phyloP scores from a whole-genome alignment of 2,888 invertebrate species.

The Acleris sparsana region DNA sequence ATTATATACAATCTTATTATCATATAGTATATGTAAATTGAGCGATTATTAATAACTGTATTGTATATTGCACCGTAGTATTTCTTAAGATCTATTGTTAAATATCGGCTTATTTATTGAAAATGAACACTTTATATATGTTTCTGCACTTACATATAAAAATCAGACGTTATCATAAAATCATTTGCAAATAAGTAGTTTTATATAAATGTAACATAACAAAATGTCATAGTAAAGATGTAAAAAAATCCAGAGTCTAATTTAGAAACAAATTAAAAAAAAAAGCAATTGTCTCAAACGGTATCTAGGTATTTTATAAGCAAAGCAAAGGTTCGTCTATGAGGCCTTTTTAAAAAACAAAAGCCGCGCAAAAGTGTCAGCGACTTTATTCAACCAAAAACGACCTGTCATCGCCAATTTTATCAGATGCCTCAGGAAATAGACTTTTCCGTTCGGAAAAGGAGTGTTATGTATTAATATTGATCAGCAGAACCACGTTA shows the following conservation, averaged over 20 bases:
- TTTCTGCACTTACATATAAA: no score
- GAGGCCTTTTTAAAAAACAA: no score
- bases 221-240: no score
- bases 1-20: constrained; percentile 18
- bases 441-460: no score
- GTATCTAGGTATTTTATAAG: no score
- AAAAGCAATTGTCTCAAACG: constrained; percentile 1
- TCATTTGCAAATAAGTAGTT: not conserved
- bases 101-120: not conserved
- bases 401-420: no score
- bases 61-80: constrained; percentile 50
- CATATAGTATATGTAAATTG: constrained; percentile 33
- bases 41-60: constrained; percentile 39
- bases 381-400: no score
- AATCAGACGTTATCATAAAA: not conserved
- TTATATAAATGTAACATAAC: not conserved
- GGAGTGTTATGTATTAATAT: no score
- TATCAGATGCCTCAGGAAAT: no score
- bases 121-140: not conserved
- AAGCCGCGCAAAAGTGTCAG: no score
- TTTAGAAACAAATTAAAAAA: not conserved
- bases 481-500: not conserved
- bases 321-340: no score
- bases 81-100: constrained; percentile 30
- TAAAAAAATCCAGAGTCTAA: no score